phyloP scores from a whole-genome alignment of 2,888 invertebrate species.

The Drosophila parthenogenetica region DNA sequence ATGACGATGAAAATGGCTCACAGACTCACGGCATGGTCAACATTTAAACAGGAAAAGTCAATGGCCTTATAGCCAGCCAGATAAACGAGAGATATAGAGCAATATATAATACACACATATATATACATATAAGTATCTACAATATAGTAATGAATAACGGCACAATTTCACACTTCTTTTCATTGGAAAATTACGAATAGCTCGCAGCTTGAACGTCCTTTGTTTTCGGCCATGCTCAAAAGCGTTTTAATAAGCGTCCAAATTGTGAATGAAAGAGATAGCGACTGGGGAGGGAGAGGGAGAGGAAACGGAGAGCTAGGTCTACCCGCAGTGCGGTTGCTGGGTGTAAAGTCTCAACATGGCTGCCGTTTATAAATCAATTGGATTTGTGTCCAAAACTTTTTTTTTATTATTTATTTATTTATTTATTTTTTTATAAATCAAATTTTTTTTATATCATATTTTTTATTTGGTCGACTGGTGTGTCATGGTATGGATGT shows the following conservation, averaged over 20 bases:
- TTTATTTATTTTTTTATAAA: not conserved
- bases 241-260: slow-evolving; percentile 56
- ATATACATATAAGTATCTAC: slow-evolving; percentile 5
- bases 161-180: slow-evolving; percentile 66
- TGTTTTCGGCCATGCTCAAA: slow-evolving; percentile 43
- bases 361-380: slow-evolving; percentile 57
- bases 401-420: not conserved
- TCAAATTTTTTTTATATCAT: slow-evolving; percentile 2
- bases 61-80: slow-evolving; percentile 6
- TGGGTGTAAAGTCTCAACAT: slow-evolving; percentile 28
- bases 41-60: slow-evolving; percentile 11
- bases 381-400: slow-evolving; percentile 49
- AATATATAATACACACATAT: slow-evolving; percentile 10
- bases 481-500: slow-evolving; percentile 29
- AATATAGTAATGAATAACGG: slow-evolving; percentile 52
- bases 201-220: slow-evolving; percentile 20
- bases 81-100: slow-evolving; percentile 3
- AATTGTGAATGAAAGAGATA: slow-evolving; percentile 24
- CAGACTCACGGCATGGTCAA: slow-evolving; percentile 22
- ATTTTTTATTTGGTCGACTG: not conserved
- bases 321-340: not conserved
- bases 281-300: not conserved
- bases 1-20: slow-evolving; percentile 11
- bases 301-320: not conserved
- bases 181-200: slow-evolving; percentile 50